Percentiles rank a stretch among this genome's conserved stretches.
Conservation (phyloP, 1,140 invertebrate genomes). For the Solenopsis fugax region DNA sequence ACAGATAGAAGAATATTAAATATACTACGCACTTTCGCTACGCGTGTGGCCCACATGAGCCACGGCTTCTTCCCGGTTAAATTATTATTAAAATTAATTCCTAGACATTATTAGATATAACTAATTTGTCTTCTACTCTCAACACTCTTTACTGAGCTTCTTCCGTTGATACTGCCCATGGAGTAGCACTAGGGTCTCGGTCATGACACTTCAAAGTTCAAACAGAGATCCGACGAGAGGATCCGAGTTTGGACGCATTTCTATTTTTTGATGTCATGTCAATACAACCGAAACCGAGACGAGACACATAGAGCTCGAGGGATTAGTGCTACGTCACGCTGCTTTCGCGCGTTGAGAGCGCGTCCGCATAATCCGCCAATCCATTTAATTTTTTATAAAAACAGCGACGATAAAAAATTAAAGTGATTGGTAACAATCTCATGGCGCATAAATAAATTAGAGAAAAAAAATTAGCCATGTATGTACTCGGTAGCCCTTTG, state of each 20-base stretch:
- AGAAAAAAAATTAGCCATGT: slow-evolving; percentile 56
- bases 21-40: slow-evolving; percentile 50
- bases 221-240: neutral
- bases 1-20: slow-evolving; percentile 73
- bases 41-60: slow-evolving; percentile 35
- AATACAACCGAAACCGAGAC: neutral
- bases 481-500: neutral
- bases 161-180: slow-evolving; percentile 61
- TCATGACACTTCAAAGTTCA: neutral
- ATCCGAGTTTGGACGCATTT: neutral
- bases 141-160: slow-evolving; percentile 36
- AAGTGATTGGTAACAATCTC: slow-evolving; percentile 78
- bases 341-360: neutral
- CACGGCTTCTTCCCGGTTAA: slow-evolving; percentile 23
- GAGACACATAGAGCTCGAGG: neutral
- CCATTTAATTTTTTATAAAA: slow-evolving; percentile 83
- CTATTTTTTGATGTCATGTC: neutral
- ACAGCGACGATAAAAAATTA: slow-evolving; percentile 82
- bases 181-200: slow-evolving; percentile 53
- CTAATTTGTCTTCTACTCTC: slow-evolving; percentile 60
- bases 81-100: slow-evolving; percentile 66
- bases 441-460: slow-evolving; percentile 60
- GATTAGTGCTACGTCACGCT: slow-evolving; percentile 34
- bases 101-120: slow-evolving; percentile 58
- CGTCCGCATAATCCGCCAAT: slow-evolving; percentile 72